These are phyloP conservation scores for Pollenia amentaria DNA, from an alignment of 2,888 invertebrate species.

Conservation along the genomic window DNA sequence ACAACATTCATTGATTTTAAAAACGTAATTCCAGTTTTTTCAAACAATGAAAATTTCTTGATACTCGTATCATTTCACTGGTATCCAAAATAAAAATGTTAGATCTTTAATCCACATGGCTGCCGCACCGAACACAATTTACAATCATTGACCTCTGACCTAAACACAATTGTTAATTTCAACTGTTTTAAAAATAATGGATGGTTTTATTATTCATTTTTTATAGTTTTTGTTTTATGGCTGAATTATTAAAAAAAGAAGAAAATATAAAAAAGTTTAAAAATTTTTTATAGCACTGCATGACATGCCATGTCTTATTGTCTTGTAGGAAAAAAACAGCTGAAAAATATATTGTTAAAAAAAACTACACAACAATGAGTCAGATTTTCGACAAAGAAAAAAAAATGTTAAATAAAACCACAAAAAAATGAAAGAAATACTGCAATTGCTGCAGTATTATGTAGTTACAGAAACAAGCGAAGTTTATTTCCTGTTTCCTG, in stretches of 20 bases:
- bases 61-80: no score
- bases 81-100: no score
- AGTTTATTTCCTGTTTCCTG: constrained; percentile 73
- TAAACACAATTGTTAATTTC: constrained; percentile 50
- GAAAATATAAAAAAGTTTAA: constrained; percentile 10
- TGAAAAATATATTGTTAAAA: neutral
- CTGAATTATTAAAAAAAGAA: neutral
- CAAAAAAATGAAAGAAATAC: constrained; percentile 37
- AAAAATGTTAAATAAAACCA: neutral
- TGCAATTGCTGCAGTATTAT: constrained; percentile 70
- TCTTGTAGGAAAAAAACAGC: constrained; percentile 42
- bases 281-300: constrained; percentile 15
- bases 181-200: neutral
- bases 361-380: constrained; percentile 47
- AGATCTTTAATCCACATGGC: no score
- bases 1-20: no score
- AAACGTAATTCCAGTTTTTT: no score
- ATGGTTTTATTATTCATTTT: neutral
- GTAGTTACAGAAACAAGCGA: constrained; percentile 69
- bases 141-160: constrained; percentile 68
- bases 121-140: neutral
- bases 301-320: constrained; percentile 57
- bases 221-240: neutral
- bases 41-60: no score
- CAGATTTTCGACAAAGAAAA: constrained; percentile 44